phyloP scores from a whole-genome alignment of 2,888 invertebrate species.

The Drosophila borealis region DNA sequence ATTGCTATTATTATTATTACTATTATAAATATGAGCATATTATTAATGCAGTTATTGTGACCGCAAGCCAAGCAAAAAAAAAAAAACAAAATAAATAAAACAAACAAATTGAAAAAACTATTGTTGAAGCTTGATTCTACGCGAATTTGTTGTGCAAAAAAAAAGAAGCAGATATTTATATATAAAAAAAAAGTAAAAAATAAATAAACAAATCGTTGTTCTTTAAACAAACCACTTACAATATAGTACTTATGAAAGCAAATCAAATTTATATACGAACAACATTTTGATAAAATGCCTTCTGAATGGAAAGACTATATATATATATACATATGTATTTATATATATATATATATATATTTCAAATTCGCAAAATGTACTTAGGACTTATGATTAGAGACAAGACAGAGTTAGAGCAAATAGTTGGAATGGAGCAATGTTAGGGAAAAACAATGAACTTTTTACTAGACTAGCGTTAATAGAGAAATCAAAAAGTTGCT shows the following conservation, averaged over 20 bases:
- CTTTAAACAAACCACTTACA: not conserved
- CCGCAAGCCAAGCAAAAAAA: constrained; percentile 58
- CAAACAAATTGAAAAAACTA: constrained; percentile 31
- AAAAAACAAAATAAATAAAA: constrained; percentile 50
- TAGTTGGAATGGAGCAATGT: constrained; percentile 27
- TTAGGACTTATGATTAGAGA: constrained; percentile 25
- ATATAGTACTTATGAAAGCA: constrained; percentile 3
- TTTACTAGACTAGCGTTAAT: constrained; percentile 50
- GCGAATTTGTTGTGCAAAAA: constrained; percentile 35
- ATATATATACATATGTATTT: not conserved
- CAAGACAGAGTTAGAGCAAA: constrained; percentile 2
- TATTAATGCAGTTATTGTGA: constrained; percentile 49
- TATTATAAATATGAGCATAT: constrained; percentile 25
- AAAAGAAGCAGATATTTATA: constrained; percentile 10
- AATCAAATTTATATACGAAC: constrained; percentile 26
- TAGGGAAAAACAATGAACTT: constrained; percentile 50
- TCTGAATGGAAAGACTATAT: constrained; percentile 43
- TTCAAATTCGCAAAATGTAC: constrained; percentile 28
- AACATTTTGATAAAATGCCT: constrained; percentile 62
- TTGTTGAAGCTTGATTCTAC: constrained; percentile 60
- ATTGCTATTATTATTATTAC: constrained; percentile 31
- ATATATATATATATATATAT: constrained; percentile 9
- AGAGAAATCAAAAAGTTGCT: constrained; percentile 31
- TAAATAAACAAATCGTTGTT: not conserved
- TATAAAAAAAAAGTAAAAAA: constrained; percentile 10